phyloP scores from a whole-genome alignment of 1,140 invertebrate genomes.

The Bathynomus jamesi region DNA sequence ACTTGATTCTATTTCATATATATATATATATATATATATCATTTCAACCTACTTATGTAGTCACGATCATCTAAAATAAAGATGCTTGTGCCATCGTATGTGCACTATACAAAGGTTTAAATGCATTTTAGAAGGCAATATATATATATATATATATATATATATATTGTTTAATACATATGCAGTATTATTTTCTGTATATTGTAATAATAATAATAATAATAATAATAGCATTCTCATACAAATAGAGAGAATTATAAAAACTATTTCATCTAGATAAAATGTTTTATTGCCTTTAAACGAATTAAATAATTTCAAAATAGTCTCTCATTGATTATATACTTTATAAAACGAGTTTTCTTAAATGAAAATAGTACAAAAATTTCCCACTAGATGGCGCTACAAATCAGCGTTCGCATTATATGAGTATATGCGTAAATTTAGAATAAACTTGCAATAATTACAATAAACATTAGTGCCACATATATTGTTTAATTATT shows the following conservation, averaged over 20 bases:
- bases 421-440: too few species aligned
- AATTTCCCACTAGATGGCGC: background rate
- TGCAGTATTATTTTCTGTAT: background rate
- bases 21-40: constrained; percentile 3
- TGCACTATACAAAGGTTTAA: too few species aligned
- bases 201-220: background rate
- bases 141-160: background rate
- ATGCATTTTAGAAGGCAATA: background rate
- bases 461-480: too few species aligned
- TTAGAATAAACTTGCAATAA: too few species aligned
- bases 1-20: background rate
- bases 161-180: background rate
- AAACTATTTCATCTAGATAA: too few species aligned
- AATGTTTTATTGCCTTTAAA: too few species aligned
- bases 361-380: background rate
- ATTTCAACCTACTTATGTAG: too few species aligned
- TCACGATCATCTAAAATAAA: too few species aligned
- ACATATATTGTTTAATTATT: too few species aligned
- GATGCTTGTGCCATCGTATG: too few species aligned
- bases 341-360: background rate
- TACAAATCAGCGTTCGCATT: background rate
- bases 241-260: too few species aligned
- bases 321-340: background rate
- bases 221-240: background rate
- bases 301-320: too few species aligned